A percentile compares a stretch with the other conserved stretches of the same genome.
Evolutionary conservation across 2,888 invertebrate species (phyloP).

Genomic region (Catocala fraxini): DNA sequence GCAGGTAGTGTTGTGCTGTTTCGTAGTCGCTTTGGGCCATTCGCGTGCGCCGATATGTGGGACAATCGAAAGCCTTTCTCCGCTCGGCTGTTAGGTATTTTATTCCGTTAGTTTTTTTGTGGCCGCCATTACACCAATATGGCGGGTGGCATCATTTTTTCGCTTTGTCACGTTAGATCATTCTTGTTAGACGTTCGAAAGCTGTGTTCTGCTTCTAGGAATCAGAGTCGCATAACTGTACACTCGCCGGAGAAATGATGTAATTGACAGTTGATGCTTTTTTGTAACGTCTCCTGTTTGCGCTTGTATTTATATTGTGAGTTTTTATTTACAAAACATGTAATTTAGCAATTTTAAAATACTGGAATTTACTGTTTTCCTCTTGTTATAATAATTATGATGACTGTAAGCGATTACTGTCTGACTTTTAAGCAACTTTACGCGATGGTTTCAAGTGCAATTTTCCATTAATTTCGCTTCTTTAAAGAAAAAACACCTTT

Average conservation of each 20-base stretch:
- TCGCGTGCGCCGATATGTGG: slow-evolving; percentile 85
- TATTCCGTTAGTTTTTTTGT: slow-evolving; percentile 87
- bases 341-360: slow-evolving; percentile 19
- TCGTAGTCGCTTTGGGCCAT: slow-evolving; percentile 67
- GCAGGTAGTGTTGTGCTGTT: slow-evolving; percentile 68
- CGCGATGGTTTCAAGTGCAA: too few relatives aligned
- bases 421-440: too few relatives aligned
- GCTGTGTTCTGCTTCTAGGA: slow-evolving; percentile 76
- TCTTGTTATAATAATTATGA: slow-evolving; percentile 20
- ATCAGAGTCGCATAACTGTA: slow-evolving; percentile 83
- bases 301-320: slow-evolving; percentile 19
- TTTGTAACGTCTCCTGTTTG: slow-evolving; percentile 19
- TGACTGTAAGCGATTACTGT: background rate
- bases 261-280: slow-evolving; percentile 67
- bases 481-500: too few relatives aligned
- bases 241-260: slow-evolving; percentile 73
- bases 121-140: slow-evolving; percentile 84
- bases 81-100: slow-evolving; percentile 83
- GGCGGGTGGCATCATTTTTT: slow-evolving; percentile 85
- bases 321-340: slow-evolving; percentile 15
- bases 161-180: slow-evolving; percentile 87
- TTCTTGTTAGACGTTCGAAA: slow-evolving; percentile 85
- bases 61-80: slow-evolving; percentile 88
- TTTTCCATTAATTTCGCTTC: too few relatives aligned
- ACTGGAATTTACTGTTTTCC: background rate